Base-by-base conservation (phyloP, 2,888 invertebrate species). In the Leptura quadrifasciata region DNA sequence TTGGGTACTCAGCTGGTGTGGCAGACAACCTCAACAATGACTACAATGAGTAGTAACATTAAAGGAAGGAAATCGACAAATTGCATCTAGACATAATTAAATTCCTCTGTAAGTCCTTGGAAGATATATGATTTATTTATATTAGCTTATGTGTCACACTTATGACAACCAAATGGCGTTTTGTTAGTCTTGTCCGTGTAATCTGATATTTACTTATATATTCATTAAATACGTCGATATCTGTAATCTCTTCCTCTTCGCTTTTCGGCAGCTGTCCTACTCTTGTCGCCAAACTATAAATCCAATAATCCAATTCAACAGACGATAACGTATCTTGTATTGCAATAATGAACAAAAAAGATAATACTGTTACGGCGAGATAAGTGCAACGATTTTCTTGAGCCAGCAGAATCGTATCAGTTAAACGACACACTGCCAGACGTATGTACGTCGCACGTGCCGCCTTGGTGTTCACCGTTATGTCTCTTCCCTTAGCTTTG, bases 301-400 rank as follows among this genome's bases (percentile, higher is more conserved):
- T n/a, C n/a, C n/a, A 47, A 4, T 47, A 47, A 5, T 47, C n/a
- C 47, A 47, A 47, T 47, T 47, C 47, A 47, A 47, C 47, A 47
- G 47, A 47, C 47, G 47, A 20, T 24, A 20, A 15, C 9, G 4
- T 57, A 57, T 57, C 57, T 57, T 57, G 57, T 57, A 20, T 24
- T 9, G 57, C 57, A 24, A 60, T 27, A 47, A 47, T 9, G 24
- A 60, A 60, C 60, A 60, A 60, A 60, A n/a, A 60, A 60, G 60
- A 60, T 27, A 60, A 9, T 12, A 2, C 60, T n/a, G 15, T 24
- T 5, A 20, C 21, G 15, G 18, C 1, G 60, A 60, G 60, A 60
- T 60, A 60, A 60, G 21, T 15, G 0, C 15, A n/a, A 6, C 8
- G 27, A 60, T 27, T 60, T 27, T 31, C 60, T 27, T 27, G 60